Conservation (phyloP, 2,113 vertebrate genomes). For the Bujurquina vittata region DNA sequence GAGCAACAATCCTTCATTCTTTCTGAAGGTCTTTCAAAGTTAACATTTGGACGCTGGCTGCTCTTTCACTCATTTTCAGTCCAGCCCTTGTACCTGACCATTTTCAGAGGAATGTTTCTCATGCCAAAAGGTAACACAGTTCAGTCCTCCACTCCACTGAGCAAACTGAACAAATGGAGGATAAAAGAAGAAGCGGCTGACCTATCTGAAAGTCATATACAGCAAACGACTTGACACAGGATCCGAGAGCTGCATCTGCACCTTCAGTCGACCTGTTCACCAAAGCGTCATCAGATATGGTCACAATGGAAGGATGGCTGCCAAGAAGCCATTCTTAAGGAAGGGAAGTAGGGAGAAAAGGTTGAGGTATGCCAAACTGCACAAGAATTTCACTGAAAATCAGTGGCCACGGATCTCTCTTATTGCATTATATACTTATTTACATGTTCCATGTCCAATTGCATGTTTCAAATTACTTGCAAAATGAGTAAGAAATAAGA, state of each 20-base stretch:
- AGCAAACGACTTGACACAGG: neutral
- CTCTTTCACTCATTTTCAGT: neutral
- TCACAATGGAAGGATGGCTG: neutral
- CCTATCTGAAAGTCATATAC: neutral
- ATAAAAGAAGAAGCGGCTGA: neutral
- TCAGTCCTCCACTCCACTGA: neutral
- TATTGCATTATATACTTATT: neutral
- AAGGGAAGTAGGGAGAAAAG: neutral
- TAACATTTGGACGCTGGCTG: neutral
- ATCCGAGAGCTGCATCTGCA: neutral
- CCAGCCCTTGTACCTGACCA: neutral
- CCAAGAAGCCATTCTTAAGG: neutral
- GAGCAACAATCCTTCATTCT: neutral
- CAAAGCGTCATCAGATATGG: neutral
- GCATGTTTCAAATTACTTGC: neutral
- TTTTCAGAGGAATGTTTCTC: neutral
- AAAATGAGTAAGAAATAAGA: neutral
- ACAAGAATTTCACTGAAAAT: neutral
- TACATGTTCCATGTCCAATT: neutral
- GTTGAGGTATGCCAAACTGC: neutral
- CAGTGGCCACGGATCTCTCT: neutral
- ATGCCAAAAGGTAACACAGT: neutral
- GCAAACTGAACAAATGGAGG: neutral
- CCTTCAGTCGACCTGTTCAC: neutral
- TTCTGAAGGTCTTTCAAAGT: constrained; percentile 2